These are phyloP conservation scores for Nasonia oneida DNA, from an alignment of 2,888 invertebrate species.

Conservation along the genomic window DNA sequence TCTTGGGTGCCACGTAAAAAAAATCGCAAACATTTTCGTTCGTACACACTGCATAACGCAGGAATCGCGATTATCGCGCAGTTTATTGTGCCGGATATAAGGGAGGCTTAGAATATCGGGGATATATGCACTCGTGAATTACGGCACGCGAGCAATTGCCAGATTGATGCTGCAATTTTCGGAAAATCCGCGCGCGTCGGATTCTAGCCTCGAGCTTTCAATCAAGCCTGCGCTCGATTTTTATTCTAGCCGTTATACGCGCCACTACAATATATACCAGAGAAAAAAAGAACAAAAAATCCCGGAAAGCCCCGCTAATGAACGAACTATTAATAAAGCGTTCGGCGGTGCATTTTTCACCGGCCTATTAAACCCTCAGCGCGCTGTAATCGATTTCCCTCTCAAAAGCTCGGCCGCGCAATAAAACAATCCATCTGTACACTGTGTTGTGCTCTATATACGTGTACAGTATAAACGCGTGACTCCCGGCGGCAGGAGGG, in stretches of 20 bases:
- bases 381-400: background rate
- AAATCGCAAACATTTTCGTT: slow-evolving; percentile 36
- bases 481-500: background rate
- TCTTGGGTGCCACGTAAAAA: too few species aligned
- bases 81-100: background rate
- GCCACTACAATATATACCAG: too few species aligned
- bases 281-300: background rate
- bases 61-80: slow-evolving; percentile 38
- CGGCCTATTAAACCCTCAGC: slow-evolving; percentile 23
- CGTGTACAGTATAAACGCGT: background rate
- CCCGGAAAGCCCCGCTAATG: background rate
- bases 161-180: background rate
- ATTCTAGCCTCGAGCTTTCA: background rate
- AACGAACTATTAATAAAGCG: slow-evolving; percentile 7
- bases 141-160: background rate
- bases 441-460: background rate
- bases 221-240: background rate
- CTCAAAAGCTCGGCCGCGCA: background rate
- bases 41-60: background rate
- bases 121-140: background rate
- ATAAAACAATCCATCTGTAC: background rate
- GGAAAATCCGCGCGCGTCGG: background rate
- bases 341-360: slow-evolving; percentile 2
- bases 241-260: background rate
- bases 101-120: background rate